These are phyloP conservation scores for Muscicapa striata DNA, from an alignment of 2,797 vertebrate species.

Conservation along the genomic window DNA sequence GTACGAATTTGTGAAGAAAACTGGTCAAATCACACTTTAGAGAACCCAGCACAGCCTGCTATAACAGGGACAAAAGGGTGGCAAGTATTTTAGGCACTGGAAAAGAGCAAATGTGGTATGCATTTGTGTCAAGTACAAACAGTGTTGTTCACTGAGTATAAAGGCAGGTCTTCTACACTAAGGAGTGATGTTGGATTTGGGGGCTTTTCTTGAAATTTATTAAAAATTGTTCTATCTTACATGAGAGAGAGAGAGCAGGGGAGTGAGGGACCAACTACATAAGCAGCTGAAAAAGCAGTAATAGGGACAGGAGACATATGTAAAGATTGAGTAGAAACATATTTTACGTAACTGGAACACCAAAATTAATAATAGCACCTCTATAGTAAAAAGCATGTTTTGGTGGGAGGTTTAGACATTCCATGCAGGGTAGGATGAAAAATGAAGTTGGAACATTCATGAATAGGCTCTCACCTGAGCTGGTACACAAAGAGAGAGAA, in stretches of 20 bases:
- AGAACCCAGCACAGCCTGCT: background rate
- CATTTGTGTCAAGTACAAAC: background rate
- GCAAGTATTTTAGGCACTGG: background rate
- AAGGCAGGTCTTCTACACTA: background rate
- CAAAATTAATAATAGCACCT: background rate
- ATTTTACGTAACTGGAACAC: background rate
- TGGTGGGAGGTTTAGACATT: background rate
- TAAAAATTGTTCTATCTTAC: background rate
- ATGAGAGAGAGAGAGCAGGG: background rate
- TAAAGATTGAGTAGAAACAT: background rate
- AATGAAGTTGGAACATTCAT: background rate
- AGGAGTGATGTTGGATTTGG: background rate
- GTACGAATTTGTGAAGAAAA: background rate
- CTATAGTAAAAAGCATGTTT: background rate
- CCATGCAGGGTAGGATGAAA: background rate
- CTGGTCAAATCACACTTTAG: background rate
- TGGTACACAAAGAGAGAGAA: background rate
- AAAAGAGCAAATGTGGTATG: background rate
- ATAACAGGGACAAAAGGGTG: background rate
- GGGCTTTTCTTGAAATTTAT: background rate
- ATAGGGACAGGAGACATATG: background rate
- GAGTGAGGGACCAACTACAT: background rate
- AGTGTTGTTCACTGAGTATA: background rate
- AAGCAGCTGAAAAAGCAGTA: background rate
- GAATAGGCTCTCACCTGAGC: background rate